These are phyloP conservation scores for Etheostoma perlongum DNA, from an alignment of 2,797 vertebrate genomes.

Conservation along the genomic window DNA sequence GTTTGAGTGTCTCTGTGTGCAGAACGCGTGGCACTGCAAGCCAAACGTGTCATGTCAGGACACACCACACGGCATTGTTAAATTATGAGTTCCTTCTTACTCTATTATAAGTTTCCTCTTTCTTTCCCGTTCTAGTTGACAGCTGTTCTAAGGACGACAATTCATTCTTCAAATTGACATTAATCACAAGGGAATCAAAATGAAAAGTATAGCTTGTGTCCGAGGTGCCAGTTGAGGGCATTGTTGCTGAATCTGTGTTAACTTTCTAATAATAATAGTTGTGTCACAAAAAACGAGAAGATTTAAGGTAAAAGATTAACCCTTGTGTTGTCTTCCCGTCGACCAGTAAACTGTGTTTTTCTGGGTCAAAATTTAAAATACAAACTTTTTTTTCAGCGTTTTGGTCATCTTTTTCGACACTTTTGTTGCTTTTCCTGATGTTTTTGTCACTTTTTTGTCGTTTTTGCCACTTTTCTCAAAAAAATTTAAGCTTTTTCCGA, in stretches of 20 bases:
- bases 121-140: background rate
- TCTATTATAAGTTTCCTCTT: background rate
- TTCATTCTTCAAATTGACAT: conserved; percentile 7
- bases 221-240: background rate
- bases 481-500: no score
- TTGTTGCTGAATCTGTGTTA: background rate
- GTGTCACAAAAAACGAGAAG: no score
- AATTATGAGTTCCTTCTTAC: conserved; percentile 4
- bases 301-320: no score
- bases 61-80: conserved; percentile 6
- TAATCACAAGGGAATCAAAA: conserved; percentile 11
- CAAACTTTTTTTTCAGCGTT: no score
- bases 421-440: no score
- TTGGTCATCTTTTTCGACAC: no score
- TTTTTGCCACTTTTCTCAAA: no score
- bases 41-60: conserved; percentile 21
- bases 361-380: no score
- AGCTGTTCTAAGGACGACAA: conserved; percentile 1
- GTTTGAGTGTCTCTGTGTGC: conserved; percentile 18
- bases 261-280: no score
- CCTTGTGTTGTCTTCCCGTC: no score
- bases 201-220: conserved; percentile 10
- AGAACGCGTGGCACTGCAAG: conserved; percentile 14
- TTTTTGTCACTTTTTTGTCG: no score
- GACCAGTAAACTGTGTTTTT: no score